Conservation (phyloP, 2,113 vertebrate species). For the Pongo pygmaeus region DNA sequence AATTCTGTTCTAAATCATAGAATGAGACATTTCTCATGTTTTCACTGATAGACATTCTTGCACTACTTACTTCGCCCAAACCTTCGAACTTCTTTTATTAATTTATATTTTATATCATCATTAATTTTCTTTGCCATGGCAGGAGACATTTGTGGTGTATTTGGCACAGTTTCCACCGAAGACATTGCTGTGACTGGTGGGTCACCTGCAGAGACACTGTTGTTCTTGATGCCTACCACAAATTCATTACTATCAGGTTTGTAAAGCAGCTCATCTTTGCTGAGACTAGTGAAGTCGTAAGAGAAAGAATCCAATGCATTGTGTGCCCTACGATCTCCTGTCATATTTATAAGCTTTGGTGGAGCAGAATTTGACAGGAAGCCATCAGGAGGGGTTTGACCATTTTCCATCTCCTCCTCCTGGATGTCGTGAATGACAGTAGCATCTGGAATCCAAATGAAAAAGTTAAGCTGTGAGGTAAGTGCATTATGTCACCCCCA, state of each 20-base stretch:
- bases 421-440: constrained; percentile 84
- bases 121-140: constrained; percentile 85
- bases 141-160: constrained; percentile 70
- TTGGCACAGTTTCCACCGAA: constrained; percentile 71
- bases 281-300: background rate
- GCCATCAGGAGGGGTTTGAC: constrained; percentile 69
- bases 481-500: too few relatives aligned
- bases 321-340: constrained; percentile 70
- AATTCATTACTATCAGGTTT: constrained; percentile 63
- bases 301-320: constrained; percentile 71
- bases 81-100: constrained; percentile 94
- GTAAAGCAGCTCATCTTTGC: constrained; percentile 82
- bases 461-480: background rate
- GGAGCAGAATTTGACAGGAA: constrained; percentile 66
- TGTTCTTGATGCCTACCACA: constrained; percentile 77
- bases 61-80: constrained; percentile 92
- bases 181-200: constrained; percentile 20
- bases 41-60: background rate
- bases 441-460: constrained; percentile 80
- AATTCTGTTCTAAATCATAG: background rate
- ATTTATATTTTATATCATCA: constrained; percentile 88
- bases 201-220: constrained; percentile 77
- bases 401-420: constrained; percentile 83
- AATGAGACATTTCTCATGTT: background rate
- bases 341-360: background rate